phyloP scores from a whole-genome alignment of 2,113 vertebrate genomes.

The Pseudorasbora parva region DNA sequence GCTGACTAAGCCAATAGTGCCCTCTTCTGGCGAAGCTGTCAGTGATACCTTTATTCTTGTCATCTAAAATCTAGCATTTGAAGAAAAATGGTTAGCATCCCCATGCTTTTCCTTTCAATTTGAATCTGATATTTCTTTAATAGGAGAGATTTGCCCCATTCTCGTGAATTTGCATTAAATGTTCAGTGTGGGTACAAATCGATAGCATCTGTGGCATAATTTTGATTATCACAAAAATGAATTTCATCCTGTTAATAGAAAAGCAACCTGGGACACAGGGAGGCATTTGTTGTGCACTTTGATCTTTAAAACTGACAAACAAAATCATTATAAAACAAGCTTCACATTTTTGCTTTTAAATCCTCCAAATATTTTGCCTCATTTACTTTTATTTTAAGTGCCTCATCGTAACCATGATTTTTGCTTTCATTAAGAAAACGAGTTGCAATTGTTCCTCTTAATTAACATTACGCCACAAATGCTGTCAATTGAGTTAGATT shows the following conservation, averaged over 20 bases:
- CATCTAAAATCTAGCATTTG: slow-evolving; percentile 4
- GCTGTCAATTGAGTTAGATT: too few relatives aligned
- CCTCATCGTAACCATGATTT: too few relatives aligned
- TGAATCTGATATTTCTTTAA: slow-evolving; percentile 20
- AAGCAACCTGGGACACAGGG: background rate
- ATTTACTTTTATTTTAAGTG: too few relatives aligned
- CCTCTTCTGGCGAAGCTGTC: slow-evolving; percentile 35
- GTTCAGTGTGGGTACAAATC: background rate
- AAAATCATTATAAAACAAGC: too few relatives aligned
- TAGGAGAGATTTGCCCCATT: background rate
- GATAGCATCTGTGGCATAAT: background rate
- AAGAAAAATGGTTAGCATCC: slow-evolving; percentile 1
- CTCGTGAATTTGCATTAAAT: background rate
- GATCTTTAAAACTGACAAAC: too few relatives aligned
- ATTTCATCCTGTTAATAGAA: background rate
- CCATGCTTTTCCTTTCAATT: slow-evolving; percentile 26
- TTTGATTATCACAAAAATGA: background rate
- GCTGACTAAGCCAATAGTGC: slow-evolving; percentile 1
- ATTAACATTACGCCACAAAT: background rate
- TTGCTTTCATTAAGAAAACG: background rate
- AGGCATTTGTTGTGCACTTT: background rate
- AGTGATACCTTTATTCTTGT: slow-evolving; percentile 25
- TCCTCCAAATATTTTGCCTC: too few relatives aligned
- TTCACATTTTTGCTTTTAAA: too few relatives aligned
- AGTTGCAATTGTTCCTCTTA: background rate